Conservation (phyloP, 2,113 vertebrate species). For the Capreolus pygargus region DNA sequence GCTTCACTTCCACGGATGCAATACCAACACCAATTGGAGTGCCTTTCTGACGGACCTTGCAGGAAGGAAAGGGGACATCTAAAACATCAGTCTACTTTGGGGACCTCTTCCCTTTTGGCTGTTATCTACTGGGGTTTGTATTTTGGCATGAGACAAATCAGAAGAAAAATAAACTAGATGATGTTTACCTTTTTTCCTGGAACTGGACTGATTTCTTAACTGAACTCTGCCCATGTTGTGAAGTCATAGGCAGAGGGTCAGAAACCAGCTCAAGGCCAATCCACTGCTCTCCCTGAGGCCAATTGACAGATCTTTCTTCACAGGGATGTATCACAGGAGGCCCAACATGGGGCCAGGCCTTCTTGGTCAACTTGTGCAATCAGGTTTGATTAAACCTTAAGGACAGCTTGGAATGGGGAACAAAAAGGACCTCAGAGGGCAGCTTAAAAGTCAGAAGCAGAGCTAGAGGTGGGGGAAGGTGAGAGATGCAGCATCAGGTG, state of each 20-base stretch:
- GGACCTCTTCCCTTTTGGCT: not conserved
- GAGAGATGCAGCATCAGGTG: not conserved
- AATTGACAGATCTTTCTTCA: constrained; percentile 31
- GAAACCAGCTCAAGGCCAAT: constrained; percentile 51
- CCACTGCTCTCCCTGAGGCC: constrained; percentile 18
- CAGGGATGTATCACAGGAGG: not conserved
- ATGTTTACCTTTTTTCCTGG: constrained; percentile 62
- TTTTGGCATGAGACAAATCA: constrained; percentile 57
- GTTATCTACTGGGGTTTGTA: not conserved
- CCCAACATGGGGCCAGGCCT: not conserved
- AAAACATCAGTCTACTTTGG: constrained; percentile 23
- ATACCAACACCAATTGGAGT: not conserved
- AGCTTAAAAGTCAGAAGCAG: not conserved
- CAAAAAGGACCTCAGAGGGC: not conserved
- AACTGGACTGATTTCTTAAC: constrained; percentile 69
- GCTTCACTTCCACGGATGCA: not conserved
- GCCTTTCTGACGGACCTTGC: not conserved
- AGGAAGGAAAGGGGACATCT: not conserved
- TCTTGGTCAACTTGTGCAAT: constrained; percentile 13
- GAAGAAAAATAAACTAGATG: constrained; percentile 66
- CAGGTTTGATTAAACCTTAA: constrained; percentile 25
- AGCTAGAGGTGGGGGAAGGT: not conserved
- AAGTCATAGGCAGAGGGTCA: constrained; percentile 47
- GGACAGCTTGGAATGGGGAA: not conserved
- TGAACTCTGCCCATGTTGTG: constrained; percentile 63